Percentiles rank a stretch among this genome's conserved stretches.
Conservation (phyloP, 2,113 vertebrate species). For the Sminthopsis crassicaudata region DNA sequence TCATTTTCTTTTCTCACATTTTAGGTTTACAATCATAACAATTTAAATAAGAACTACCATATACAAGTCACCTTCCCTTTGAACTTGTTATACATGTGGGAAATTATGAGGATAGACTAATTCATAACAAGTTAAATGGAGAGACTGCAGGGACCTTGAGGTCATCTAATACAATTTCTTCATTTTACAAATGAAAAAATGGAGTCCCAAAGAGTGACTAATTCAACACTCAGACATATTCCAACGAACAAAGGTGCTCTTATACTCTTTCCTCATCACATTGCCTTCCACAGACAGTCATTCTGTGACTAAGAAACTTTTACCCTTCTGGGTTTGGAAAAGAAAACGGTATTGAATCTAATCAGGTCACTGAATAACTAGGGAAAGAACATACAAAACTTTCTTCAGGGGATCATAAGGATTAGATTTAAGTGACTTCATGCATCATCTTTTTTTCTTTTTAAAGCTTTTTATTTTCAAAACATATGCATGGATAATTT, state of each 20-base stretch:
- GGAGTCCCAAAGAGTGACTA: neutral
- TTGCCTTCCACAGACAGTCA: neutral
- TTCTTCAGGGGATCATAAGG: conserved; percentile 20
- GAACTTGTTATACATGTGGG: neutral
- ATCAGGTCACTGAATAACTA: conserved; percentile 45
- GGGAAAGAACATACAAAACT: conserved; percentile 25
- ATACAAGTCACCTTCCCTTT: neutral
- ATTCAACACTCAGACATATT: neutral
- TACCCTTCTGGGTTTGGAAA: neutral
- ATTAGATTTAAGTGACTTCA: conserved; percentile 20
- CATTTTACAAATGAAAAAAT: neutral
- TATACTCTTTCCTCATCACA: neutral
- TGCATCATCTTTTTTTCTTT: neutral
- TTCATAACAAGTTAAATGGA: neutral
- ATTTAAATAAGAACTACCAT: neutral
- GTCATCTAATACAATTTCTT: neutral
- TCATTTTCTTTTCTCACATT: neutral
- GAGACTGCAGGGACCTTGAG: neutral
- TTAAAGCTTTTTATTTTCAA: too few relatives aligned
- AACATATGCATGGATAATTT: too few relatives aligned
- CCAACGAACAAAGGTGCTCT: neutral
- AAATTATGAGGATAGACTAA: neutral
- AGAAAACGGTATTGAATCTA: neutral
- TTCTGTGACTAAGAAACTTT: neutral
- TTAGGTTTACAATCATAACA: conserved; percentile 11